Conservation (phyloP, 2,888 invertebrate species). For the Agrotis segetum region DNA sequence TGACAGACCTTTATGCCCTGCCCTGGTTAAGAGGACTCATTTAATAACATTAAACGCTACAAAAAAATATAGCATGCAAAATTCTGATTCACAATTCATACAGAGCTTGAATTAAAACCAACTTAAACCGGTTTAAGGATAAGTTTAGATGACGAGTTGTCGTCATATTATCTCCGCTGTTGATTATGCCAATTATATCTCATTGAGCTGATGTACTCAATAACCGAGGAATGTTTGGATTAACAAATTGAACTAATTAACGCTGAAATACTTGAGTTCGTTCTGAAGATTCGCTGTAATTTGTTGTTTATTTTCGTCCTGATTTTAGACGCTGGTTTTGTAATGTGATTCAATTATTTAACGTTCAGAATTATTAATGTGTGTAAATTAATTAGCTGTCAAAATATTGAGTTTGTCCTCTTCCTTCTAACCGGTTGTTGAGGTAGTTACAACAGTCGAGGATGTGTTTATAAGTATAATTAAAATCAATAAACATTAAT, state of each 20-base stretch:
- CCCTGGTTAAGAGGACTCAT: no score
- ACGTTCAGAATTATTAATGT: background rate
- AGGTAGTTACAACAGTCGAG: no score
- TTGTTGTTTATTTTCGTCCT: constrained; percentile 37
- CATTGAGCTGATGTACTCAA: constrained; percentile 69
- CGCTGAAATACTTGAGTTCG: constrained; percentile 38
- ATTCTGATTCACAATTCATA: constrained; percentile 2
- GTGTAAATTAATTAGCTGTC: background rate
- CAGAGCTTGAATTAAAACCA: constrained; percentile 14
- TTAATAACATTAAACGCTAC: no score
- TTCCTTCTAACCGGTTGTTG: no score
- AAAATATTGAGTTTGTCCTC: background rate
- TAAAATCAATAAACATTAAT: background rate
- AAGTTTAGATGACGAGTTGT: constrained; percentile 27
- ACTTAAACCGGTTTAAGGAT: constrained; percentile 25
- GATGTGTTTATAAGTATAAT: no score
- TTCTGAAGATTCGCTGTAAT: constrained; percentile 43
- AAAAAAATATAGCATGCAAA: constrained; percentile 7
- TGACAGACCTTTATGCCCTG: no score
- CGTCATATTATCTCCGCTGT: constrained; percentile 54
- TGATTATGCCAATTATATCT: constrained; percentile 72
- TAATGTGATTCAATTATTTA: background rate
- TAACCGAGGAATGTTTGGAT: constrained; percentile 60
- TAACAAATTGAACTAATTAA: constrained; percentile 61
- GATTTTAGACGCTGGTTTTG: constrained; percentile 27